Base-by-base conservation (phyloP, 2,113 vertebrate species). In the Peromyscus polionotus region DNA sequence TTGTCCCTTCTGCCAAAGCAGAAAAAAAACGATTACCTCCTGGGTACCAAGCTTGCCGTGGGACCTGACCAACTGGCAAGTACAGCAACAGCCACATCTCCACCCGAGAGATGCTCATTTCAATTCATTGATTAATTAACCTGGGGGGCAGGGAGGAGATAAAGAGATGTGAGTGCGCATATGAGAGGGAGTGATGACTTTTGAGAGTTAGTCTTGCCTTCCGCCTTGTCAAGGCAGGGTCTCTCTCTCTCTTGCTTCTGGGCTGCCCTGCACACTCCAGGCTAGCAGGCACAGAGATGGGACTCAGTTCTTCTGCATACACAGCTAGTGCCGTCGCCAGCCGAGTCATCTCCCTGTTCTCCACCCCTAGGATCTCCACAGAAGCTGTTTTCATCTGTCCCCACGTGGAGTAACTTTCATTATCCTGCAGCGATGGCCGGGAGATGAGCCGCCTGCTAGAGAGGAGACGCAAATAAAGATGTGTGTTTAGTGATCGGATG, bases 1-100 rank as follows among this genome's bases (percentile, higher is more conserved):
- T 51, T 79, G 45, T 94, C 73, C 73, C 19, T 75, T 87, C 81
- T 94, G 87, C 31, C 48, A 85, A 88, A 85, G 26, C n/a, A 88
- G 83, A 67, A 89, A 42, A 42, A 42, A 42, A 65, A 11, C 7
- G 28, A 61, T 63, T 31, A 51, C 59, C 2, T 91, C 42, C 68
- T n/a, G 1, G 48, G 8, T 33, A 14, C 63, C 75, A 33, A 42
- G 59, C 14, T 9, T 81, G 42, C 17, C 26, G 19, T 5, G 26
- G 72, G 81, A 86, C 54, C 80, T 59, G 75, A 84, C 33, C 12
- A 36, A 45, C 26, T 1, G 24, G 7, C 85, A 24, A 72, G 24
- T 19, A 48, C 65, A 59, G 72, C 57, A 63, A 42, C 65, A 85
- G 68, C 81, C 79, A 84, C 24, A 51, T 36, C 11, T 83, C 17